Evolutionary conservation across 2,888 invertebrate species (phyloP).

Genomic region (Troides aeacus): DNA sequence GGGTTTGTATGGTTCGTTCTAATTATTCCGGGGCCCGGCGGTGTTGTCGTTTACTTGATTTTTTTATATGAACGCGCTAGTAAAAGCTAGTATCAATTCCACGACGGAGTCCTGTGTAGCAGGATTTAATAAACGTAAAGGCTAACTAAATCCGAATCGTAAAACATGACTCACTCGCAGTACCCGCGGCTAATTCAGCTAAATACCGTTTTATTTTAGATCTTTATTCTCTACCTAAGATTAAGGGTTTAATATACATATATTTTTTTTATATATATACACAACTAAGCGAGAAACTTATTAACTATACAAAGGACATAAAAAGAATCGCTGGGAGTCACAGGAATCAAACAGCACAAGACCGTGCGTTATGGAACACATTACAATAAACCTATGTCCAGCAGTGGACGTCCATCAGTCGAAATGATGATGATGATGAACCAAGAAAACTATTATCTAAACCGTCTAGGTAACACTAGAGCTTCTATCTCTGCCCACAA

Average conservation of each 20-base stretch:
- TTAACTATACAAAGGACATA: no score
- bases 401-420: no score
- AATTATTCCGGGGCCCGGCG: conserved; percentile 8
- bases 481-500: no score
- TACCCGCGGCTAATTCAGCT: conserved; percentile 2
- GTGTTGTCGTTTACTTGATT: conserved; percentile 19
- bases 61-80: conserved; percentile 11
- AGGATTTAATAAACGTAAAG: conserved; percentile 22
- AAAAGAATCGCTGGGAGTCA: no score
- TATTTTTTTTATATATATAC: neutral
- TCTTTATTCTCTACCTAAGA: neutral
- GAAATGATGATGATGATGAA: no score
- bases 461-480: no score
- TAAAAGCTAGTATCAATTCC: conserved; percentile 21
- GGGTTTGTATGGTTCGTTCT: neutral
- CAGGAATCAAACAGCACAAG: no score
- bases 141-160: conserved; percentile 22
- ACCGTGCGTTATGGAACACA: no score
- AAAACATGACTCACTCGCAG: conserved; percentile 8
- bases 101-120: conserved; percentile 9
- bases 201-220: conserved; percentile 3
- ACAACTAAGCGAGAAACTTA: no score
- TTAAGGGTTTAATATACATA: neutral
- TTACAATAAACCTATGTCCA: no score
- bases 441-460: no score